phyloP scores from a whole-genome alignment of 64 coral and sea anemone genomes.

The Catalaphyllia jardinei region DNA sequence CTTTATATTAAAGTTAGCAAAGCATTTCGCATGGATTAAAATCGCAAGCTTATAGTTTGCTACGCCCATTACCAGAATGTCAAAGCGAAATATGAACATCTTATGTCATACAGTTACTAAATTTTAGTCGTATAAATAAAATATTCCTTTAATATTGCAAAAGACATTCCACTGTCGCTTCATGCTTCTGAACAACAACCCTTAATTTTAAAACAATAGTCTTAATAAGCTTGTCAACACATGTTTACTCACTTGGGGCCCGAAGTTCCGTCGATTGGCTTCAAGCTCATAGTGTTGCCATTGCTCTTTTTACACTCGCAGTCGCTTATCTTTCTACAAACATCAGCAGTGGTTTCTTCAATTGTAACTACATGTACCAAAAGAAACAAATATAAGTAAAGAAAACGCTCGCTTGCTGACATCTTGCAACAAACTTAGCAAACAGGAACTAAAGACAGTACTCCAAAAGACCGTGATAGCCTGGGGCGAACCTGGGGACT shows the following conservation, averaged over 20 bases:
- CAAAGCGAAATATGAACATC: too few relatives aligned
- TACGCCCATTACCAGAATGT: too few relatives aligned
- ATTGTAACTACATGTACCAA: neutral
- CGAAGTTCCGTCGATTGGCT: neutral
- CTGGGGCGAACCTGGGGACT: neutral
- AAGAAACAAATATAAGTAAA: neutral
- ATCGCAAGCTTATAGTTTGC: too few relatives aligned
- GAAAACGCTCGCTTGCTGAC: neutral
- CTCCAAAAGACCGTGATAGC: neutral
- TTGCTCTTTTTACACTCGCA: neutral
- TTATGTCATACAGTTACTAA: too few relatives aligned
- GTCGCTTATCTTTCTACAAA: slow-evolving; percentile 2
- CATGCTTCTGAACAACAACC: too few relatives aligned
- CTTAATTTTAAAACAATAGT: too few relatives aligned
- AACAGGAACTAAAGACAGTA: neutral
- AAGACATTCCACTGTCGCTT: too few relatives aligned
- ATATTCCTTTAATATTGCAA: too few relatives aligned
- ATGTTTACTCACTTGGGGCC: neutral
- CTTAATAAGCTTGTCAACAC: too few relatives aligned
- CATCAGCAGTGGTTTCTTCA: neutral
- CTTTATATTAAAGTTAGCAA: too few relatives aligned
- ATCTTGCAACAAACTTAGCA: neutral
- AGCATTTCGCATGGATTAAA: too few relatives aligned
- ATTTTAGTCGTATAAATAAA: too few relatives aligned
- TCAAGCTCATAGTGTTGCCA: neutral